Base-by-base conservation (phyloP, 1,140 invertebrate species). In the Mesaphorura yosii region DNA sequence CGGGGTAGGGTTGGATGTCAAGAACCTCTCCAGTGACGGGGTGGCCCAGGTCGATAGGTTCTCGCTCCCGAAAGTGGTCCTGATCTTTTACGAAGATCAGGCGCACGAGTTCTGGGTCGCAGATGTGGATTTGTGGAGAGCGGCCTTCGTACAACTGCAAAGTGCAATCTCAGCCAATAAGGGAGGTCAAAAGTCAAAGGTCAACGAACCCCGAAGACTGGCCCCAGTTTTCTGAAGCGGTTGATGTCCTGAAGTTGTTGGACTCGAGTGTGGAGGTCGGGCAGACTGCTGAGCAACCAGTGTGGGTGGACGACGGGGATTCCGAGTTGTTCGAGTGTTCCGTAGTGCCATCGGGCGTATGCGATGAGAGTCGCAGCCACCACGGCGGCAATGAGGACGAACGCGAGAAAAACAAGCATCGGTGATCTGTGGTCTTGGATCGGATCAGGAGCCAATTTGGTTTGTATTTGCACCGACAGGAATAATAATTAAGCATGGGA, bases 81-180 rank as follows among this genome's bases (percentile, higher is more conserved):
- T 78, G 78, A 60, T 79, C 77, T 28, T 70, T 74, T 5, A 74
- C 64, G 27, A 78, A 60, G 41, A 80, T 70, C 23, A 66, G 59
- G 46, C 72, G 72, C 1, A 73, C 65, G n/a, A 77, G 59, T 53
- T 70, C 69, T 22, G 68, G 68, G 60, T 73, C 70, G 10, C 28
- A 42, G 15, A 58, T 25, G 28, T 42, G 28, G 0, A 58, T 22
- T 22, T 34, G 31, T 0, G 56, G 51, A 17, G 28, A 34, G 38
- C 56, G 10, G 1, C 56, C 56, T 17, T 58, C 38, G 22, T 58
- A n/a, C n/a, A n/a, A n/a, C 31, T 38, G n/a, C n/a, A n/a, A n/a
- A n/a, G n/a, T n/a, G n/a, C n/a, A n/a, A 58, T 22, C 49, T 5
- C 56, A 53, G 12, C 10, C 47, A 6, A 47, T n/a, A n/a, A n/a